phyloP scores from a whole-genome alignment of 2,797 vertebrate species.

The Phataginus tricuspis region DNA sequence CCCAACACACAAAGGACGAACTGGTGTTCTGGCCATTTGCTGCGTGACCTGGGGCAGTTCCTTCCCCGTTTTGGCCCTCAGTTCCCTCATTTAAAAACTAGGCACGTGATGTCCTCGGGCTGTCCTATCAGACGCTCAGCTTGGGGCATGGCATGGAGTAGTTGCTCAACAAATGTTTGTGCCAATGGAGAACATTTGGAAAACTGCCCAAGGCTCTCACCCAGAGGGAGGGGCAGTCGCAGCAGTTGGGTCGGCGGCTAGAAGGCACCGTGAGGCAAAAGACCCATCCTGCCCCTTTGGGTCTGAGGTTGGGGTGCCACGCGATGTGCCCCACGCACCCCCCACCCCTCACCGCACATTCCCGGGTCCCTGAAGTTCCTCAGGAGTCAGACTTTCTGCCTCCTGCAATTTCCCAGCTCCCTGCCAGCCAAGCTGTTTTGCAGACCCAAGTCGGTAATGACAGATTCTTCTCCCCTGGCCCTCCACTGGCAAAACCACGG shows the following conservation, averaged over 20 bases:
- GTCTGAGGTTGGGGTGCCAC: background rate
- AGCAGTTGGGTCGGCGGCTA: background rate
- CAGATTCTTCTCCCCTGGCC: constrained; percentile 63
- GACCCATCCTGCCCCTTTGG: background rate
- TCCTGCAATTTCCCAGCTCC: background rate
- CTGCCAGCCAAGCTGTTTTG: constrained; percentile 66
- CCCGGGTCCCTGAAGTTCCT: background rate
- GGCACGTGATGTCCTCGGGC: background rate
- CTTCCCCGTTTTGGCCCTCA: background rate
- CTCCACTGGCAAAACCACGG: constrained; percentile 60
- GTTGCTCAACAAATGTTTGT: background rate
- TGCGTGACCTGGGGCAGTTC: background rate
- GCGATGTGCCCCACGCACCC: background rate
- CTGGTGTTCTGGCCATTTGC: background rate
- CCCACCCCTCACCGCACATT: constrained; percentile 5
- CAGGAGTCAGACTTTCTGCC: constrained; percentile 79
- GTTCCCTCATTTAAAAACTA: background rate
- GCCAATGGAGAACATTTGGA: background rate
- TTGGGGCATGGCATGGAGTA: background rate
- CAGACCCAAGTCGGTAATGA: constrained; percentile 49
- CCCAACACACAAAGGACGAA: background rate
- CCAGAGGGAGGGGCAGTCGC: background rate
- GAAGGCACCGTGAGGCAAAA: constrained; percentile 4
- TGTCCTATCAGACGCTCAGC: background rate
- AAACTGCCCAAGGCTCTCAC: background rate